phyloP scores from a whole-genome alignment of 2,888 invertebrate species.

The Tachina fera region DNA sequence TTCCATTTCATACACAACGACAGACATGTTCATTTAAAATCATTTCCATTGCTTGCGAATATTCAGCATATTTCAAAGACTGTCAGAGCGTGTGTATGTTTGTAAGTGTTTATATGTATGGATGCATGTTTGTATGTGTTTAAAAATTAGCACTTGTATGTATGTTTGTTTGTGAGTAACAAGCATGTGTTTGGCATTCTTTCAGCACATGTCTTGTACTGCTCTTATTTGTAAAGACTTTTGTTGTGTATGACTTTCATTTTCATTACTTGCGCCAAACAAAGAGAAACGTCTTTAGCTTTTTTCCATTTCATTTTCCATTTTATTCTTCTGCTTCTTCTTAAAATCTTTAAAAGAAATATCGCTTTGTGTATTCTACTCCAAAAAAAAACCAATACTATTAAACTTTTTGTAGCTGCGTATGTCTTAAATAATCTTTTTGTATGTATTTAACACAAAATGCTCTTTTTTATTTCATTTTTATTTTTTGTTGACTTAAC shows the following conservation, averaged over 20 bases:
- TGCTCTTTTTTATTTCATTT: slow-evolving; percentile 13
- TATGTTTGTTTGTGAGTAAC: background rate
- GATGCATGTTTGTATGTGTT: background rate
- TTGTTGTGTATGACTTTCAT: slow-evolving; percentile 42
- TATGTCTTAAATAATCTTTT: background rate
- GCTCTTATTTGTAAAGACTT: slow-evolving; percentile 24
- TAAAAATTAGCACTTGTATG: too few species aligned
- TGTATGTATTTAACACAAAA: background rate
- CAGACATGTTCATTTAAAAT: slow-evolving; percentile 52
- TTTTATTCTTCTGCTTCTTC: background rate
- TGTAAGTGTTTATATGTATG: background rate
- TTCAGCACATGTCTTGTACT: background rate
- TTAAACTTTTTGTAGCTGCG: background rate
- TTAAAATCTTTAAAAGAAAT: background rate
- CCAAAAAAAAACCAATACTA: background rate
- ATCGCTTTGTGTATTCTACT: background rate
- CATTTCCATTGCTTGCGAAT: slow-evolving; percentile 37
- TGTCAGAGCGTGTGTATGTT: background rate
- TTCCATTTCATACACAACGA: slow-evolving; percentile 37
- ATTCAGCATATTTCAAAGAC: slow-evolving; percentile 16
- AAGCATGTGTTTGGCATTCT: slow-evolving; percentile 15
- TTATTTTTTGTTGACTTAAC: slow-evolving; percentile 24
- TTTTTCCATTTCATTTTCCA: slow-evolving; percentile 11
- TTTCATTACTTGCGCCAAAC: slow-evolving; percentile 47
- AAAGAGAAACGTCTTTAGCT: slow-evolving; percentile 24